These are phyloP conservation scores for Stercorarius parasiticus DNA, from an alignment of 2,113 vertebrate species.

Conservation along the genomic window DNA sequence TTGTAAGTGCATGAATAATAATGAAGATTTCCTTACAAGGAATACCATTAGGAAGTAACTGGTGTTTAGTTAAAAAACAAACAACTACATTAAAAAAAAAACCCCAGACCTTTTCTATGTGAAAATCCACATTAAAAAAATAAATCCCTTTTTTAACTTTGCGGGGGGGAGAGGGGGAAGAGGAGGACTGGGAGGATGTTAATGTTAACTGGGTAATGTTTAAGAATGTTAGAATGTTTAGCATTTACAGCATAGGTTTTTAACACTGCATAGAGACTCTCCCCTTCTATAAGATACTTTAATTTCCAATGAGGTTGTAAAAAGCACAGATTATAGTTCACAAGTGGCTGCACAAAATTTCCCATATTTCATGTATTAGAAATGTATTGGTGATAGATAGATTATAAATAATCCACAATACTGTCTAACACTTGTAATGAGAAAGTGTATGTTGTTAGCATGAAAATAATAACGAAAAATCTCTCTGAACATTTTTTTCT, in stretches of 20 bases:
- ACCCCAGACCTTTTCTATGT: neutral
- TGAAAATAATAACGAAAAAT: neutral
- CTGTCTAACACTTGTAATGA: neutral
- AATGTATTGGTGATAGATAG: neutral
- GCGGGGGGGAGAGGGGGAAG: accelerated
- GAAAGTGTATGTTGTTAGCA: neutral
- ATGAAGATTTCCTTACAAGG: neutral
- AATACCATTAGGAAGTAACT: neutral
- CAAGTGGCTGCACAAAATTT: neutral
- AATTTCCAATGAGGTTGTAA: neutral
- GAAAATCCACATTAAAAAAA: neutral
- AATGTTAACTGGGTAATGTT: neutral
- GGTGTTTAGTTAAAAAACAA: neutral
- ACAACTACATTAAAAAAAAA: neutral
- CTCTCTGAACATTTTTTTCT: neutral
- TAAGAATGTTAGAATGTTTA: neutral
- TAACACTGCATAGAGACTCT: neutral
- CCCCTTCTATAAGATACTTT: neutral
- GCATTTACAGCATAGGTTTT: neutral
- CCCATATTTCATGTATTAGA: neutral
- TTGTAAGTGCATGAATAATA: neutral
- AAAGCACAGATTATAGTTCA: neutral
- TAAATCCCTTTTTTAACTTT: neutral
- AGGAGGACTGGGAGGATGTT: accelerated
- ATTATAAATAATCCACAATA: neutral